Evolutionary conservation across 2,888 invertebrate species (phyloP), one percentile per base, ranked within the genome.

Genomic region (Caenorhabditis macrosperma): DNA sequence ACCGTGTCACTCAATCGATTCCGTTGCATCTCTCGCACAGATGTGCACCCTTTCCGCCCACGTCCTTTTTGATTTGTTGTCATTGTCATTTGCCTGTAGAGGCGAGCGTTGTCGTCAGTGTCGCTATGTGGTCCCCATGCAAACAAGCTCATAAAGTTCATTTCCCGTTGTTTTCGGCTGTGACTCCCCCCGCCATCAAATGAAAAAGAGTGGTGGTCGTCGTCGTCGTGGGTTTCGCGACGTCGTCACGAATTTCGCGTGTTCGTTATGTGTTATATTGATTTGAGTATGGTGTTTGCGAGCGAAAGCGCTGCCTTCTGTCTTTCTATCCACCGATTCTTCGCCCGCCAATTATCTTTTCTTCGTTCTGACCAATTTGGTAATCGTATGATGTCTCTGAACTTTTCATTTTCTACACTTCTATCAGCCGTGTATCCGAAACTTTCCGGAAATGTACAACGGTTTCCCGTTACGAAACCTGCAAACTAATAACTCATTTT

Each of bases 61-160:
- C 17, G 2, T 20, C 44, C n/a, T 3, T 44, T 10, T 4, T 17
- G 22, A 24, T 22, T 20, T 64, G 52, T 28, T 20, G 33, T 48
- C 9, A 17, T 26, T 15, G 22, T 6, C 44, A 44, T 20, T 44
- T 44, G 44, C 44, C 20, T 26, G 15, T 48, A 48, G 28, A 48
- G 30, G 50, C 4, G n/a, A n/a, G 17, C 44, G 12, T 38, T 38
- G 38, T 38, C 38, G 38, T 38, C 38, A 38, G 38, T 9, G 44
- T 17, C 44, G 17, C 7, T 17, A 20, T 17, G 44, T 17, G 44
- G 44, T 44, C 44, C 44, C 44, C 28, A 38, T 60, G 59, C 69
- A 69, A 72, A 63, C 72, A 72, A 63, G 72, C 72, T 63, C 72
- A 72, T 72, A 72, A 63, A 72, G 72, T 63, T 63, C 72, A 63